Evolutionary conservation across 2,888 invertebrate species (phyloP), one percentile per base, ranked within the genome.

Genomic region (Archips xylosteana): DNA sequence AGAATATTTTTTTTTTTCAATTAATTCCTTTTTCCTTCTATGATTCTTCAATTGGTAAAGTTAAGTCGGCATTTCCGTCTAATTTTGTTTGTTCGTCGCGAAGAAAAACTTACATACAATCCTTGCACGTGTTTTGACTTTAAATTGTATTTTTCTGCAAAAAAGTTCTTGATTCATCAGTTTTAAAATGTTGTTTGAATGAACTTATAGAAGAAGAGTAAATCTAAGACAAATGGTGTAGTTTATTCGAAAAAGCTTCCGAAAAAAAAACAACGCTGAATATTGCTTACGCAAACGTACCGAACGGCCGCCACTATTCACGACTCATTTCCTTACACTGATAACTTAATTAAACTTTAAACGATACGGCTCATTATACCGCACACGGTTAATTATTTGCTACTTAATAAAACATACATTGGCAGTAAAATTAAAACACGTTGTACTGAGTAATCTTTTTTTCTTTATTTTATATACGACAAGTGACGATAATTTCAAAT

Each of bases 321-420:
- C 66, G 75, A 68, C 63, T 71, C 76, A 80, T 80, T 85, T 83
- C 82, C 83, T 80, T 77, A 69, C 77, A 78, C 76, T 83, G 82
- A 85, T 79, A 78, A 78, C 81, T 85, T 76, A 80, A 85, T 85
- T 82, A 78, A 77, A 75, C 71, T 71, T 72, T 66, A 70, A 67
- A 69, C 66, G 66, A 76, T 73, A 78, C 75, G 79, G 82, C 23
- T 23, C 78, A 75, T 61, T 74, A 45, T 51, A 51, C 5, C 15
- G 12, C 49, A 77, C 71, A 80, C 71, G 70, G 74, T 51, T 78
- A 77, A 78, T 81, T 81, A 75, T 79, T 78, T 60, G 76, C 76
- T 70, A 47, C n/a, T n/a, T n/a, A n/a, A n/a, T n/a, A n/a, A n/a
- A n/a, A n/a, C n/a, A n/a, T n/a, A n/a, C n/a, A n/a, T n/a, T n/a